phyloP scores from a whole-genome alignment of 2,888 invertebrate species.

The Ochropleura leucogaster region DNA sequence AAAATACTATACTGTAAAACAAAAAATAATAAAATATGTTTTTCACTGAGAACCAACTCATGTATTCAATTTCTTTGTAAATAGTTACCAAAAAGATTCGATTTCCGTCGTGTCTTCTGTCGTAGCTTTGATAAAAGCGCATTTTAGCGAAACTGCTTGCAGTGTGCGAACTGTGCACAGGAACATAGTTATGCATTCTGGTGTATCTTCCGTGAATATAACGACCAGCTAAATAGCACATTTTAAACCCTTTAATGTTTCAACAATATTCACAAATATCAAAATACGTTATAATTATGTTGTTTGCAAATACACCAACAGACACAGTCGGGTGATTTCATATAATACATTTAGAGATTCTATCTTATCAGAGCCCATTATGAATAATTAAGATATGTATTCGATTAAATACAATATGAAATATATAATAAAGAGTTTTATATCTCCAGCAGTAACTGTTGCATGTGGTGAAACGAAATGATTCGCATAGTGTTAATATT shows the following conservation, averaged over 20 bases:
- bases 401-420: slow-evolving; percentile 48
- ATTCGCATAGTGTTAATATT: slow-evolving; percentile 55
- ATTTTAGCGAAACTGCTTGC: neutral
- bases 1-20: neutral
- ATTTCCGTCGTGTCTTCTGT: neutral
- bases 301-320: slow-evolving; percentile 9
- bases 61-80: neutral
- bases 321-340: slow-evolving; percentile 16
- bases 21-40: neutral
- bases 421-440: slow-evolving; percentile 62
- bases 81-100: neutral
- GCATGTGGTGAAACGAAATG: slow-evolving; percentile 57
- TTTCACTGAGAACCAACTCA: neutral
- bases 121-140: neutral
- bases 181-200: neutral
- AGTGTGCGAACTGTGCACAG: neutral
- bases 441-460: slow-evolving; percentile 53
- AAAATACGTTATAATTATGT: neutral
- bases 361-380: slow-evolving; percentile 49
- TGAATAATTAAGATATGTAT: slow-evolving; percentile 58
- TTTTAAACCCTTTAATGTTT: neutral
- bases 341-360: slow-evolving; percentile 33
- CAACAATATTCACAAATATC: neutral
- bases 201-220: neutral
- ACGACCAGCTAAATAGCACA: too few relatives aligned